These are phyloP conservation scores for Anoplopoma fimbria DNA, from an alignment of 2,113 vertebrate species.

Conservation along the genomic window DNA sequence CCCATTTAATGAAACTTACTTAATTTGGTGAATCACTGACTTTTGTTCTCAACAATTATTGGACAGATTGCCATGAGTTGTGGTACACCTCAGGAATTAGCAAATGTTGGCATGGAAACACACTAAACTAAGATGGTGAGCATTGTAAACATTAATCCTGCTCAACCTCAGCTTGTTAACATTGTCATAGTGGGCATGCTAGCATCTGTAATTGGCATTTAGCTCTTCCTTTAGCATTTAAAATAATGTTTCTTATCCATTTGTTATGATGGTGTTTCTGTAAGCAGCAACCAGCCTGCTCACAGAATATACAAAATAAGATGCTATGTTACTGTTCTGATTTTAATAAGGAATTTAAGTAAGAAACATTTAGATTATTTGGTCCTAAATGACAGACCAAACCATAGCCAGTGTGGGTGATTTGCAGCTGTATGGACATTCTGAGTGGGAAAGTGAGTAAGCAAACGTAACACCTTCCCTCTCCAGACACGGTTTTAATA, in stretches of 20 bases:
- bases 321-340: not conserved
- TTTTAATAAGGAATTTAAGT: not conserved
- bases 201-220: not conserved
- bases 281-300: not conserved
- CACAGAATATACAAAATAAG: not conserved
- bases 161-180: not conserved
- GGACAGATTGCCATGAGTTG: not conserved
- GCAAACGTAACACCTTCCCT: conserved; percentile 20
- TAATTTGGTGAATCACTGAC: no score
- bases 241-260: not conserved
- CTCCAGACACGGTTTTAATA: conserved; percentile 23
- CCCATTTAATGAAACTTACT: not conserved
- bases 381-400: not conserved
- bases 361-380: not conserved
- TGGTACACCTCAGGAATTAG: not conserved
- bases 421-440: not conserved
- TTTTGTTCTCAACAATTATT: not conserved
- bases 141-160: not conserved
- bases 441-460: not conserved
- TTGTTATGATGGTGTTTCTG: not conserved
- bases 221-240: not conserved
- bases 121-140: not conserved
- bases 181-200: not conserved
- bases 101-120: not conserved
- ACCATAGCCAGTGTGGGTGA: not conserved